Percentiles rank a stretch among this genome's conserved stretches.
phyloP scores from a whole-genome alignment of 2,113 vertebrate species.

The Mus spicilegus region DNA sequence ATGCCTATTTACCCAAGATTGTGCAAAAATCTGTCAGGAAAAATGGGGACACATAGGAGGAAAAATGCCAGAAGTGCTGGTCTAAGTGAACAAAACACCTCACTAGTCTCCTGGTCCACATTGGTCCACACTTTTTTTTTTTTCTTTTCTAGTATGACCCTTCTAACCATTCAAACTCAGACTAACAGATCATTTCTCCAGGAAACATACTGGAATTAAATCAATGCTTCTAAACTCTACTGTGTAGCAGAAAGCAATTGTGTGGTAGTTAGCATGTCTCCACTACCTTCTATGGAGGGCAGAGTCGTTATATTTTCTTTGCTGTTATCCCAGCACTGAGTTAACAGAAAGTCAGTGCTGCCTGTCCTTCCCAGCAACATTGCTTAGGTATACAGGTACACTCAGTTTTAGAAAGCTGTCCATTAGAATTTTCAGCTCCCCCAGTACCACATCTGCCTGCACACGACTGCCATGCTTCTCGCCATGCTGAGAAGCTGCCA shows the following conservation, averaged over 20 bases:
- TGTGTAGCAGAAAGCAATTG: neutral
- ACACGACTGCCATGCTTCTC: no score
- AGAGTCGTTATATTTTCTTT: neutral
- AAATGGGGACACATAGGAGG: neutral
- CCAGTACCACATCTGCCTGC: no score
- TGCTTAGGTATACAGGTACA: constrained; percentile 11
- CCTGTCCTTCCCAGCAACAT: neutral
- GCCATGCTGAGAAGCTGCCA: neutral
- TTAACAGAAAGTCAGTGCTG: neutral
- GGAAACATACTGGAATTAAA: neutral
- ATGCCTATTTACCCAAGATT: neutral
- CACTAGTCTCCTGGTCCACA: neutral
- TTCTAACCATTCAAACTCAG: neutral
- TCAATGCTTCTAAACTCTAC: neutral
- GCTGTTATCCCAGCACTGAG: neutral
- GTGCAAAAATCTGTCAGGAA: neutral
- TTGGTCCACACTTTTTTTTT: neutral
- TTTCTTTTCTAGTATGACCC: neutral
- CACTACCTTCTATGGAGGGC: neutral
- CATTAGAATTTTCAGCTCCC: no score
- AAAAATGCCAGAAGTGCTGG: neutral
- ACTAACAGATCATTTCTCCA: neutral
- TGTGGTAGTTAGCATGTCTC: neutral
- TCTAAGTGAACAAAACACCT: neutral
- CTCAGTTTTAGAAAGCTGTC: neutral